A percentile compares a stretch with the other conserved stretches of the same genome.
These are phyloP conservation scores for Okamejei kenojei DNA, from an alignment of 2,797 vertebrate species.

Conservation along the genomic window DNA sequence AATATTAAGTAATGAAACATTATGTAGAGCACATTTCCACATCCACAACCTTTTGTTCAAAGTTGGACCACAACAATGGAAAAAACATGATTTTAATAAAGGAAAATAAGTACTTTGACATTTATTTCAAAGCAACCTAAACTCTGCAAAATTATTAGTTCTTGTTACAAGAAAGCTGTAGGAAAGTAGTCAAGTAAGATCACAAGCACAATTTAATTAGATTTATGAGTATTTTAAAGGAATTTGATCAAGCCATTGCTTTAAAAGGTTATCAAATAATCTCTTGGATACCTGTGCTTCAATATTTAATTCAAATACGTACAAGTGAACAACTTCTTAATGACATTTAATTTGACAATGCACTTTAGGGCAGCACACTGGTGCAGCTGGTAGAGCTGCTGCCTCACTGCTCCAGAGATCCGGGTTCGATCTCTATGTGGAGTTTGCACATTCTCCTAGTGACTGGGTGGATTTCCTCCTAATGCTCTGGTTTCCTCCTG, in stretches of 20 bases:
- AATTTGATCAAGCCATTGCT: slow-evolving; percentile 47
- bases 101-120: slow-evolving; percentile 64
- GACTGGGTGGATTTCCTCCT: no score
- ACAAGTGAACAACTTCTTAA: neutral
- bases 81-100: slow-evolving; percentile 70
- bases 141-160: slow-evolving; percentile 75
- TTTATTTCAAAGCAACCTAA: slow-evolving; percentile 72
- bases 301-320: slow-evolving; percentile 3
- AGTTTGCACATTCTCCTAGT: no score
- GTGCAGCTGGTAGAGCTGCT: no score
- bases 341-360: neutral
- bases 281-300: neutral
- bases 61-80: slow-evolving; percentile 63
- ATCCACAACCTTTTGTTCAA: slow-evolving; percentile 59
- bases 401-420: no score
- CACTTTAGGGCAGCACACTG: neutral
- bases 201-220: slow-evolving; percentile 60
- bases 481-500: no score
- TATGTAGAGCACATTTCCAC: slow-evolving; percentile 65
- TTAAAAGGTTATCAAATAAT: slow-evolving; percentile 26
- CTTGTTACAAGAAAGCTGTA: slow-evolving; percentile 71
- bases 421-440: no score
- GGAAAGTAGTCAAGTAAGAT: slow-evolving; percentile 78
- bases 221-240: slow-evolving; percentile 52
- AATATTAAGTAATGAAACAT: slow-evolving; percentile 61